A percentile compares a stretch with the other conserved stretches of the same genome.
Conservation (phyloP, 2,113 vertebrate genomes). For the Rhinoderma darwinii region DNA sequence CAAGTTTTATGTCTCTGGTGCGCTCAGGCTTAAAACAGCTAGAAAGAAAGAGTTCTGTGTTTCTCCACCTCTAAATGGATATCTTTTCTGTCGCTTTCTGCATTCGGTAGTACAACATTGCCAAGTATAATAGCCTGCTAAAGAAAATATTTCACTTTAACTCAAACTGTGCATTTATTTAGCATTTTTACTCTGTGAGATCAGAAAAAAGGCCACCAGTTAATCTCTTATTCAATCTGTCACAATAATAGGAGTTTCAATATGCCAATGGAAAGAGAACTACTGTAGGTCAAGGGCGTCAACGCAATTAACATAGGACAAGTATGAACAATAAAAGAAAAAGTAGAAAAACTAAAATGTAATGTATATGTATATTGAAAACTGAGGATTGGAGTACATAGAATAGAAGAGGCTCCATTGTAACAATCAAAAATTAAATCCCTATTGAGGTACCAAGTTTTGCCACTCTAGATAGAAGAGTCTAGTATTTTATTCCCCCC, state of each 20-base stretch:
- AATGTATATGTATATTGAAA: background rate
- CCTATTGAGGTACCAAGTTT: background rate
- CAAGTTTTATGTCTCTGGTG: slow-evolving; percentile 57
- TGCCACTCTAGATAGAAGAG: no score
- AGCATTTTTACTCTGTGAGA: slow-evolving; percentile 17
- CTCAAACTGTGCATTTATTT: slow-evolving; percentile 46
- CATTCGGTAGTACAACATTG: slow-evolving; percentile 48
- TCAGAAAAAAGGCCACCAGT: slow-evolving; percentile 29
- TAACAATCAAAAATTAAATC: background rate
- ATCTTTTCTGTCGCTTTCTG: slow-evolving; percentile 46
- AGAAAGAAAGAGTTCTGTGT: slow-evolving; percentile 49
- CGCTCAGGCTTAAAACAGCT: slow-evolving; percentile 55
- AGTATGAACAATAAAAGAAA: background rate
- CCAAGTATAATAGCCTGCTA: slow-evolving; percentile 42
- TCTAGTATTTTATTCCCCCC: no score
- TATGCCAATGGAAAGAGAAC: background rate
- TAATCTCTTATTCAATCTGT: slow-evolving; percentile 35
- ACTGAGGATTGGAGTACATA: background rate
- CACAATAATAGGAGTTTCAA: background rate
- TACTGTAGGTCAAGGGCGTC: background rate
- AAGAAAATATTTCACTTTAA: slow-evolving; percentile 34
- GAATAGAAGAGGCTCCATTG: background rate
- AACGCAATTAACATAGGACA: slow-evolving; percentile 14
- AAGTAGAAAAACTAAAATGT: background rate
- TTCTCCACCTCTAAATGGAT: slow-evolving; percentile 51